A percentile compares a stretch with the other conserved stretches of the same genome.
Conservation (phyloP, 2,888 invertebrate species). For the Chrysina gloriosa region DNA sequence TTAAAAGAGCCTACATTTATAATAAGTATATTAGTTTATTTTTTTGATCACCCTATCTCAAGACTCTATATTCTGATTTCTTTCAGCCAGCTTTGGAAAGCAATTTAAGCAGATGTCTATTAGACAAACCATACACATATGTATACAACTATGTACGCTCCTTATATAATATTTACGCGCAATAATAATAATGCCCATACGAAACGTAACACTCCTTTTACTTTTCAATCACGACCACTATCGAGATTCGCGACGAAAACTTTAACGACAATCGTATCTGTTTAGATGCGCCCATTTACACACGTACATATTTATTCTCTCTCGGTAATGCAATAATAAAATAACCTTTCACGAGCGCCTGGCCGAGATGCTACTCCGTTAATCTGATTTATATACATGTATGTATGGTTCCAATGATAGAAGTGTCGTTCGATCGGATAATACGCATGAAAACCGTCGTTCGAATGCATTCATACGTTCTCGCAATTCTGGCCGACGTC, state of each 20-base stretch:
- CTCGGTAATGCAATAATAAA: no score
- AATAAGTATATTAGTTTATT: no score
- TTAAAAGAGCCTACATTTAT: no score
- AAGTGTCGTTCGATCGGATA: background rate
- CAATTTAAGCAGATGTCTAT: no score
- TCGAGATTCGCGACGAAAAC: background rate
- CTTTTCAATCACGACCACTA: slow-evolving; percentile 40
- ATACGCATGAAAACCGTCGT: background rate
- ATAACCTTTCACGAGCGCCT: slow-evolving; percentile 51
- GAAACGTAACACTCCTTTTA: slow-evolving; percentile 49
- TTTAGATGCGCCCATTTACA: background rate
- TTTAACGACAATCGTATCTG: slow-evolving; percentile 33
- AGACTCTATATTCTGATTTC: no score
- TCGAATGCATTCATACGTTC: background rate
- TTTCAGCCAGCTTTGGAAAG: no score
- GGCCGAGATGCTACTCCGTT: no score
- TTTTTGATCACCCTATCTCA: no score
- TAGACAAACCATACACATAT: no score
- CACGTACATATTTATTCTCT: slow-evolving; percentile 19
- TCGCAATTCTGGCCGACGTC: background rate
- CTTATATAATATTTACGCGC: no score
- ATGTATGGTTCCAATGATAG: background rate
- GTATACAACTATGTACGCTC: no score
- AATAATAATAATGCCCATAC: no score
- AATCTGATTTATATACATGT: slow-evolving; percentile 12